Base-by-base conservation (phyloP, 2,888 invertebrate genomes). In the Aphodius granarius region DNA sequence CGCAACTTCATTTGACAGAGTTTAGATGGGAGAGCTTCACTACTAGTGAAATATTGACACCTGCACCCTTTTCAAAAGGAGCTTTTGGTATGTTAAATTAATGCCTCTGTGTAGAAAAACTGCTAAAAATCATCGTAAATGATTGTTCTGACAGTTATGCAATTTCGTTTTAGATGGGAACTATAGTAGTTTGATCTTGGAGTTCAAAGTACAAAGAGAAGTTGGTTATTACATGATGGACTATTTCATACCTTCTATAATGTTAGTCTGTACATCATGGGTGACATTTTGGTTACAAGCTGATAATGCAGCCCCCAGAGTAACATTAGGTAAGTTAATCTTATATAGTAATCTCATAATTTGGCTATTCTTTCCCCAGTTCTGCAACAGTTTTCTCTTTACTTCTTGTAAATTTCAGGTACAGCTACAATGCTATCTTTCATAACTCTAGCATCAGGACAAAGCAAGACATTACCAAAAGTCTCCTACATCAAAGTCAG, bases 401-500 rank as follows among this genome's bases (percentile, higher is more conserved):
- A 21, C 23, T 20, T 19, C 20, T 6, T 70, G 23, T 78, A 74
- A 74, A 73, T 87, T 89, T 73, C 85, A 94, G 94, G 94, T 63
- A 94, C 95, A 1, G 94, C 94, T 81, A 95, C 95, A 0, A 94
- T 96, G 92, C 88, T 96, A 80, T 94, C 96, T 65, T 96, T 96
- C 83, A 96, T 96, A 82, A 96, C 96, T 15, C 88, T 96, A 77
- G 95, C 95, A 62, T 94, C 95, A 5, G 94, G 95, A 62, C 94
- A 95, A 81, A 94, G 94, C 71, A 95, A 95, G 86, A 94, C 94
- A 5, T 87, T 96, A 78, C 96, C 96, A 0, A 96, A 96, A 86
- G 96, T 96, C 19, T 95, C 95, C 1, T 96, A 96, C 83, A 95
- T 96, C 78, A 96, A 96, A 87, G 94, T 95, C 2, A 95, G 95